Conservation (phyloP, 2,888 invertebrate genomes). For the Euspilapteryx auroguttella region DNA sequence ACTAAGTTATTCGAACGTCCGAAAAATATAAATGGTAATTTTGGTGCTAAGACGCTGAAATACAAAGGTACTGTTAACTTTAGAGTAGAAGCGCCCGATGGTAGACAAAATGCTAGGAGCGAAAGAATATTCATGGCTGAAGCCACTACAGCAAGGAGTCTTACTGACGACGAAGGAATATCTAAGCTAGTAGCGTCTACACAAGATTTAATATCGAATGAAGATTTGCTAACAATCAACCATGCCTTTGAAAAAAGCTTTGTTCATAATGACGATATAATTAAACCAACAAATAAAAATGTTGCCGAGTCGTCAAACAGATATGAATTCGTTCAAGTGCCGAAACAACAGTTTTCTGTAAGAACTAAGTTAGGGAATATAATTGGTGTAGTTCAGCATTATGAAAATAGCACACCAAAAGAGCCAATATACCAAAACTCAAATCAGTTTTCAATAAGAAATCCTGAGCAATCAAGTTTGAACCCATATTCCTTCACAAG, state of each 20-base stretch:
- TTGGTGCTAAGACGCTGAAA: constrained; percentile 25
- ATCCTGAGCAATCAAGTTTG: too few species aligned
- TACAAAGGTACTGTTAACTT: constrained; percentile 26
- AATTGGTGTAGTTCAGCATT: constrained; percentile 19
- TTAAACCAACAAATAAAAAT: constrained; percentile 22
- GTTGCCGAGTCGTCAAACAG: constrained; percentile 15
- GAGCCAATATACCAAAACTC: constrained; percentile 16
- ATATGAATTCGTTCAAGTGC: constrained; percentile 12
- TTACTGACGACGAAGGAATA: constrained; percentile 22
- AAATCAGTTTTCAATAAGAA: too few species aligned
- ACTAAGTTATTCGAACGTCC: constrained; percentile 5
- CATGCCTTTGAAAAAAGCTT: constrained; percentile 35
- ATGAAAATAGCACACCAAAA: constrained; percentile 13
- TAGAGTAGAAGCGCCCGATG: constrained; percentile 20
- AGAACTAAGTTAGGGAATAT: constrained; percentile 36
- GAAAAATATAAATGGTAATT: constrained; percentile 24
- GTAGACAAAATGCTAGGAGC: constrained; percentile 21
- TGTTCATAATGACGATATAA: constrained; percentile 27
- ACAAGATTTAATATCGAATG: constrained; percentile 63
- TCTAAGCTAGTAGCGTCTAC: constrained; percentile 59
- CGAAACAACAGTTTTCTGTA: constrained; percentile 25
- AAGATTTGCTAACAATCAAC: constrained; percentile 67
- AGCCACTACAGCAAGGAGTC: constrained; percentile 12
- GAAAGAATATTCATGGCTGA: constrained; percentile 30
- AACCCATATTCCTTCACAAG: constrained; percentile 31